Conservation (phyloP, 2,888 invertebrate genomes). For the Nomada flava region DNA sequence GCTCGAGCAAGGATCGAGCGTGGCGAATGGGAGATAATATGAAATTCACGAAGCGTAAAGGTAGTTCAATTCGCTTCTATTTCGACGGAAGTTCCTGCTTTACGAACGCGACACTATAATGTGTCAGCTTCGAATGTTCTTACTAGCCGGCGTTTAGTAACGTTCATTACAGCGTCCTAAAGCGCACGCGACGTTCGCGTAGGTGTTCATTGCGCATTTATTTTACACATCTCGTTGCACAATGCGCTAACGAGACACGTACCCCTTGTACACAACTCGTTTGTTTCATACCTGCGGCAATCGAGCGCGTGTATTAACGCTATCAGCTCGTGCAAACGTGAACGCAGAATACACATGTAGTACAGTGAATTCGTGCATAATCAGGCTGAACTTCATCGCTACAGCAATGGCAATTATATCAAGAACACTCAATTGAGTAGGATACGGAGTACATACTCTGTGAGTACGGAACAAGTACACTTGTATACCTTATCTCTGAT, state of each 20-base stretch:
- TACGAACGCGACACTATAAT: slow-evolving; percentile 63
- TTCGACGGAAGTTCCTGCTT: slow-evolving; percentile 79
- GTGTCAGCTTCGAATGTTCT: slow-evolving; percentile 64
- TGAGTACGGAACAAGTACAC: no score
- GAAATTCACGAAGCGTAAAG: slow-evolving; percentile 74
- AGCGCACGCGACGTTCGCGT: slow-evolving; percentile 18
- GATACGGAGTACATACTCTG: no score
- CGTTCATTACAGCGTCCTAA: slow-evolving; percentile 16
- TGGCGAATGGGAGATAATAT: slow-evolving; percentile 68
- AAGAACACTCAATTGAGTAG: no score
- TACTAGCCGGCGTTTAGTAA: slow-evolving; percentile 33
- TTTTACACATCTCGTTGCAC: slow-evolving; percentile 43
- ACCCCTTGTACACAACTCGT: slow-evolving; percentile 19
- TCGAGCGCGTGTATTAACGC: slow-evolving; percentile 18
- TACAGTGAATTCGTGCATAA: slow-evolving; percentile 14
- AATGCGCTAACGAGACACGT: slow-evolving; percentile 34
- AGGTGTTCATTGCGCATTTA: slow-evolving; percentile 40
- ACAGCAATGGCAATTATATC: slow-evolving; percentile 8
- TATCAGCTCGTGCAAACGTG: not conserved
- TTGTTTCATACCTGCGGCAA: not conserved
- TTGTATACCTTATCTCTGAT: slow-evolving; percentile 9
- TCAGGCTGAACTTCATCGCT: slow-evolving; percentile 5
- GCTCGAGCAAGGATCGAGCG: slow-evolving; percentile 65
- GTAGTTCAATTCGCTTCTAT: slow-evolving; percentile 71
- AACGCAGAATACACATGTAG: not conserved